These are phyloP conservation scores for Chymomyza amoena DNA, from an alignment of 2,888 invertebrate genomes.

Conservation along the genomic window DNA sequence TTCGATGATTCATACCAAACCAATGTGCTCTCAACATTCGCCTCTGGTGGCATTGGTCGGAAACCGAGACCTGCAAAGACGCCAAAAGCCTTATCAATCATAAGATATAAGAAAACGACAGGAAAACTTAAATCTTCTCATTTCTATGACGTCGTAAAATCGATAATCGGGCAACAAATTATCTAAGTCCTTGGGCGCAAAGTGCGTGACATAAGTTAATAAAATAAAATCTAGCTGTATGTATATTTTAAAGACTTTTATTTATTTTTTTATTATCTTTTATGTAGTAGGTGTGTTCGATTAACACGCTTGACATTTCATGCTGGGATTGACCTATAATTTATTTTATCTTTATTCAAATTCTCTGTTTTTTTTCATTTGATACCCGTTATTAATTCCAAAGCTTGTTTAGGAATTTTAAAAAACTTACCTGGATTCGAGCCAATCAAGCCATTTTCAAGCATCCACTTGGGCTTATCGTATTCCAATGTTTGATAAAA, in stretches of 20 bases:
- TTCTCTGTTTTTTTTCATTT: background rate
- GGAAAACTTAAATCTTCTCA: background rate
- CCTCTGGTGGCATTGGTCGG: conserved; percentile 95
- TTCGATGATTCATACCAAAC: conserved; percentile 90
- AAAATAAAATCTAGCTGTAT: conserved; percentile 40
- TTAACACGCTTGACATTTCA: background rate
- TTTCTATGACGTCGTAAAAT: too few relatives aligned
- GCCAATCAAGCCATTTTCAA: conserved; percentile 92
- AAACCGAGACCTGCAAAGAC: conserved; percentile 91
- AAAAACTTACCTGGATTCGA: conserved; percentile 90
- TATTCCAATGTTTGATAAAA: conserved; percentile 95
- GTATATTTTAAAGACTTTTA: background rate
- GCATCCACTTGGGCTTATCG: conserved; percentile 93
- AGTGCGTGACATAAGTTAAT: conserved; percentile 68
- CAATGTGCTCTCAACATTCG: conserved; percentile 96
- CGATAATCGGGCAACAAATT: background rate
- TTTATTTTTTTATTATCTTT: background rate
- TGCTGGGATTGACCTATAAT: too few relatives aligned
- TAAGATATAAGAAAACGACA: background rate
- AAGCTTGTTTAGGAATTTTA: background rate
- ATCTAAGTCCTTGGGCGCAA: background rate
- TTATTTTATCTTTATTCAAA: background rate
- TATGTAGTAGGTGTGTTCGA: conserved; percentile 6
- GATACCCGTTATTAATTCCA: too few relatives aligned
- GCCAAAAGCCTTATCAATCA: background rate